phyloP scores from a whole-genome alignment of 92 coral and sea anemone species.

The Porites divaricata region DNA sequence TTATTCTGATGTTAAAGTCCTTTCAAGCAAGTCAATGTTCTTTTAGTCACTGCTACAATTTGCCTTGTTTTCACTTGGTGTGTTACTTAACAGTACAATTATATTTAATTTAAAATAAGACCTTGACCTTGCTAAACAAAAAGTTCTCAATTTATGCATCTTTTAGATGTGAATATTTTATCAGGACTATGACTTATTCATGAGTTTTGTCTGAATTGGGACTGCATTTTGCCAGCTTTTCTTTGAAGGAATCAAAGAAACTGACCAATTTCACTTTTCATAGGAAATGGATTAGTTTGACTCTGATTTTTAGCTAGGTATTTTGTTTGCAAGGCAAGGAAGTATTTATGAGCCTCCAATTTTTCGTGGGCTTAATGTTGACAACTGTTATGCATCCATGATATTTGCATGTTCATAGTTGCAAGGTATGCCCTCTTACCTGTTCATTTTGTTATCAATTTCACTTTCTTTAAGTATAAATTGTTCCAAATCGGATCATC shows the following conservation, averaged over 20 bases:
- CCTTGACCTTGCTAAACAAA: conserved; percentile 32
- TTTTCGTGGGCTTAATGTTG: neutral
- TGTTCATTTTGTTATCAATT: conserved; percentile 7
- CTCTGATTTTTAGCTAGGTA: neutral
- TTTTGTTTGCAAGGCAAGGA: neutral
- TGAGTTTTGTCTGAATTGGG: conserved; percentile 69
- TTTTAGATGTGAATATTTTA: conserved; percentile 5
- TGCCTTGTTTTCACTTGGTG: too few relatives aligned
- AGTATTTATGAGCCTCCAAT: neutral
- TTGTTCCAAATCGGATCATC: neutral
- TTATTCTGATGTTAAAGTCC: neutral
- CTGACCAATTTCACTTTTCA: neutral
- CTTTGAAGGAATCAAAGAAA: neutral
- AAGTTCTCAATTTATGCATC: conserved; percentile 1
- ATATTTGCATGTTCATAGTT: conserved; percentile 17
- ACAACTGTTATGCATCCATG: neutral
- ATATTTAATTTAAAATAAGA: neutral
- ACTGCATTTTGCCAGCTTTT: neutral
- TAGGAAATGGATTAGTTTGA: neutral
- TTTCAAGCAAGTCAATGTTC: neutral
- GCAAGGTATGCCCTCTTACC: conserved; percentile 14
- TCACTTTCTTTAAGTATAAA: neutral
- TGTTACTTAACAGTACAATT: too few relatives aligned
- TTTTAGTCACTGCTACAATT: neutral
- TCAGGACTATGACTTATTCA: conserved; percentile 59